A percentile compares a stretch with the other conserved stretches of the same genome.
These are phyloP conservation scores for Dicyrtomina minuta DNA, from an alignment of 2,888 invertebrate species.

Conservation along the genomic window DNA sequence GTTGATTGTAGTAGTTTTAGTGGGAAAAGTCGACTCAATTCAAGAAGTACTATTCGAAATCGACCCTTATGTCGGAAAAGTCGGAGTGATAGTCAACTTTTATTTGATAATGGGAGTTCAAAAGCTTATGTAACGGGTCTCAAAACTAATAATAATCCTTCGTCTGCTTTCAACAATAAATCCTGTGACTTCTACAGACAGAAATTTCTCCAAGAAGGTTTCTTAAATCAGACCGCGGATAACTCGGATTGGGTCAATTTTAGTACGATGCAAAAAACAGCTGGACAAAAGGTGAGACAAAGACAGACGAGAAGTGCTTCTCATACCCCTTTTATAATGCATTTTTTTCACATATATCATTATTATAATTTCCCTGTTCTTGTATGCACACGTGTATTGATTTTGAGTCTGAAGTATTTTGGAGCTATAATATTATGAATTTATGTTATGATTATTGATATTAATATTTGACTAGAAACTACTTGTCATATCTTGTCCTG, in stretches of 20 bases:
- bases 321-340: too few relatives aligned
- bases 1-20: background rate
- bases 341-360: too few relatives aligned
- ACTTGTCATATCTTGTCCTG: too few relatives aligned
- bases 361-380: too few relatives aligned
- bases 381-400: too few relatives aligned
- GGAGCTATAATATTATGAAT: too few relatives aligned
- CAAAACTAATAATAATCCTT: conserved; percentile 8
- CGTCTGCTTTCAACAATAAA: background rate
- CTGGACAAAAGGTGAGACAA: conserved; percentile 52
- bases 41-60: conserved; percentile 9
- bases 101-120: background rate
- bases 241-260: conserved; percentile 40
- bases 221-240: conserved; percentile 2
- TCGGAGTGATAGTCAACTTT: conserved; percentile 18
- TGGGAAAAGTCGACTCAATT: background rate
- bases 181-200: conserved; percentile 47
- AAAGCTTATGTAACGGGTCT: background rate
- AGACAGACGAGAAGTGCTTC: too few relatives aligned
- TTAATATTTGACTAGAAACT: too few relatives aligned
- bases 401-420: too few relatives aligned
- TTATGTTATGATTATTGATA: too few relatives aligned
- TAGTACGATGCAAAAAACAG: conserved; percentile 41
- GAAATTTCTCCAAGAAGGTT: conserved; percentile 39
- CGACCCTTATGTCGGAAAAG: conserved; percentile 22